A percentile compares a stretch with the other conserved stretches of the same genome.
phyloP scores from a whole-genome alignment of 2,888 invertebrate species.

The Nomada goodeniana region DNA sequence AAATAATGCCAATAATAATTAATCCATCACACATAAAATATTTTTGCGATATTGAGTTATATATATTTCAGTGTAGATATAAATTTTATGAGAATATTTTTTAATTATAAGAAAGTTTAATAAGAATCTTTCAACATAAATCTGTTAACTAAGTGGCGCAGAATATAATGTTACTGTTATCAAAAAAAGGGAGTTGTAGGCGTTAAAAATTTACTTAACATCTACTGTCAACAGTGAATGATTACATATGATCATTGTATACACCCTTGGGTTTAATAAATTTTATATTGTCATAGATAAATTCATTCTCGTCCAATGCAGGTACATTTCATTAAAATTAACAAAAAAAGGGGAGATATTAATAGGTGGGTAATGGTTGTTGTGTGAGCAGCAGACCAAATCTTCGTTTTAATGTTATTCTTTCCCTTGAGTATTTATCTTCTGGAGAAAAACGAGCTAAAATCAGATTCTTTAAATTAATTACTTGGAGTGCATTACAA shows the following conservation, averaged over 20 bases:
- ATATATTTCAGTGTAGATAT: neutral
- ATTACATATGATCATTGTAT: neutral
- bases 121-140: neutral
- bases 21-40: constrained; percentile 5
- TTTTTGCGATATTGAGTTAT: neutral
- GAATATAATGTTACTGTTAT: constrained; percentile 31
- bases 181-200: constrained; percentile 44
- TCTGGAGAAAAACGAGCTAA: constrained; percentile 97
- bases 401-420: constrained; percentile 95
- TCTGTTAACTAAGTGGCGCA: neutral
- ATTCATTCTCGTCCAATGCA: neutral
- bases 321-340: constrained; percentile 9
- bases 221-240: neutral
- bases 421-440: constrained; percentile 95
- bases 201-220: constrained; percentile 12
- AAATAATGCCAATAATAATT: constrained; percentile 47
- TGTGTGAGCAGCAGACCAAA: constrained; percentile 95
- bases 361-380: constrained; percentile 88
- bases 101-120: no score
- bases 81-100: neutral
- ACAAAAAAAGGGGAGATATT: neutral
- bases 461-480: constrained; percentile 76
- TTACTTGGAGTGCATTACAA: neutral
- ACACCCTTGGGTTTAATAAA: neutral
- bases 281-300: constrained; percentile 1